Evolutionary conservation across 2,797 vertebrate species (phyloP).

Genomic region (Helicolenus hilgendorfi): DNA sequence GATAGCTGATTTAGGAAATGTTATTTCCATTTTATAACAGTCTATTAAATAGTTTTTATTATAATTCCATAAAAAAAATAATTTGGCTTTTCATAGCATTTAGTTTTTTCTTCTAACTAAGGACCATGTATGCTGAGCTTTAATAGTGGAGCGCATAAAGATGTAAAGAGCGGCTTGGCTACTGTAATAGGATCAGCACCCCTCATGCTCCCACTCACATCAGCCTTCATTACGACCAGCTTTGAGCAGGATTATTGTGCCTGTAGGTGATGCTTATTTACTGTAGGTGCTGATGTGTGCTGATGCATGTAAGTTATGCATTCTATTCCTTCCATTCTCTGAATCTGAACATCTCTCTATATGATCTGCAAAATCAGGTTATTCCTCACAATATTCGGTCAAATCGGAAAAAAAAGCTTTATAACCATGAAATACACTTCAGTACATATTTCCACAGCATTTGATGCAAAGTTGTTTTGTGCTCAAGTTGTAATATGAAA

Average conservation of each 20-base stretch:
- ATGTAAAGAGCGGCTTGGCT: slow-evolving; percentile 54
- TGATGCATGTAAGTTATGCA: not conserved
- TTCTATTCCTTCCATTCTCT: not conserved
- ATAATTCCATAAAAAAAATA: not conserved
- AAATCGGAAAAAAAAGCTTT: not conserved
- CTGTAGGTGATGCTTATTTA: slow-evolving; percentile 47
- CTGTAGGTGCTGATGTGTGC: slow-evolving; percentile 13
- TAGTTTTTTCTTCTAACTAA: not conserved
- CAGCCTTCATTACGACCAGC: slow-evolving; percentile 57
- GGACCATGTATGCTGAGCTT: not conserved
- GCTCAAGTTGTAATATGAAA: not conserved
- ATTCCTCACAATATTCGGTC: not conserved
- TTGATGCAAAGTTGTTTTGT: not conserved
- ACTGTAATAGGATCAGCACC: slow-evolving; percentile 80
- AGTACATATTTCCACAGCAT: not conserved
- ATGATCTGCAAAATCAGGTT: too few relatives aligned
- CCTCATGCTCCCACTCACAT: slow-evolving; percentile 62
- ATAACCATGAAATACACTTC: not conserved
- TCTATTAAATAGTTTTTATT: not conserved
- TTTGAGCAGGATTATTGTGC: slow-evolving; percentile 69
- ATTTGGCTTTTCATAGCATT: not conserved
- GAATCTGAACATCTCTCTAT: not conserved
- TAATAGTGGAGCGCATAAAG: slow-evolving; percentile 14
- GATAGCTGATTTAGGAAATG: not conserved
- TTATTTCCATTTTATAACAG: not conserved